A percentile compares a stretch with the other conserved stretches of the same genome.
Conservation (phyloP, 2,113 vertebrate genomes). For the Myrmecobius fasciatus region DNA sequence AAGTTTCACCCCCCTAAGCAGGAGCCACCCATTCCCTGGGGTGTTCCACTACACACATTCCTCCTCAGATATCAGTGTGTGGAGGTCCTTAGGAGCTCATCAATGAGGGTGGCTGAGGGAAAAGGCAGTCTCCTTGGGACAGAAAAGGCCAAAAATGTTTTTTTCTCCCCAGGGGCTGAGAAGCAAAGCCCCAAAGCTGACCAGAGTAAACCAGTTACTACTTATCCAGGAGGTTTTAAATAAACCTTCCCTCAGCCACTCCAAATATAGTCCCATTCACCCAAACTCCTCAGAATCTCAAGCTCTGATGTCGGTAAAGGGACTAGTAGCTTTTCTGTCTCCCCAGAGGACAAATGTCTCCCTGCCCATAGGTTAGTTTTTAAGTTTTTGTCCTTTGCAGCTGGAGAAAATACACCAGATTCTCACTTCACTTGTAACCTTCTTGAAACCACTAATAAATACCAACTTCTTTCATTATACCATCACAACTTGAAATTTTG, state of each 20-base stretch:
- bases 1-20: background rate
- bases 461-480: conserved; percentile 26
- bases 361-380: background rate
- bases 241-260: background rate
- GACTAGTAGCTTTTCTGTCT: background rate
- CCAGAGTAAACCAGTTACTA: background rate
- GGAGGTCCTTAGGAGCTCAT: no score
- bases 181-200: background rate
- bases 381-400: background rate
- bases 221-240: background rate
- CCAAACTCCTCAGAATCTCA: background rate
- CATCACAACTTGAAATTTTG: background rate
- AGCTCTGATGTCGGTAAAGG: background rate
- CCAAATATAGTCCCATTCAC: background rate
- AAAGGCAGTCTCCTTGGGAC: background rate
- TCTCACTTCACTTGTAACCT: background rate
- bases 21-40: background rate
- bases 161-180: background rate
- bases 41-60: background rate
- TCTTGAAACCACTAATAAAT: background rate
- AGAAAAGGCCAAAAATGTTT: background rate
- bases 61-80: background rate
- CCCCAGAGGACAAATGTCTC: background rate
- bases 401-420: conserved; percentile 4
- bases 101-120: no score